A percentile compares a stretch with the other conserved stretches of the same genome.
Conservation (phyloP, 2,113 vertebrate species). For the Aspiorhynchus laticeps region DNA sequence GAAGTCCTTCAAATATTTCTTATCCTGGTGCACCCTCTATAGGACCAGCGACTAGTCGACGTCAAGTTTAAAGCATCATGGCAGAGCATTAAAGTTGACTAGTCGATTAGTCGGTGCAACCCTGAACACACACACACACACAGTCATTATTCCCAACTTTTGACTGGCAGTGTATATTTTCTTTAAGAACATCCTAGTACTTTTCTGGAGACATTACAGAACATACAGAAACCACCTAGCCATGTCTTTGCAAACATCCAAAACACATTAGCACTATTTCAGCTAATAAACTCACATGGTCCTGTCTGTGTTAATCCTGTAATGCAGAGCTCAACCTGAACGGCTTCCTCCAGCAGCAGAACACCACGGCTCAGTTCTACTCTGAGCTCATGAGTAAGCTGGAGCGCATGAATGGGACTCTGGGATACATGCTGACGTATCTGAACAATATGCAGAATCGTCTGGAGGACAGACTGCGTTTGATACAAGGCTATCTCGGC, state of each 20-base stretch:
- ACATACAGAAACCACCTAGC: not conserved
- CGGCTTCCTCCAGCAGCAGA: constrained; percentile 78
- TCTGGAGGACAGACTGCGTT: constrained; percentile 74
- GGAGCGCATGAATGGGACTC: constrained; percentile 76
- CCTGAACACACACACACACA: too few species aligned
- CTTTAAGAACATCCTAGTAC: not conserved
- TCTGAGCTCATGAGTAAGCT: constrained; percentile 77
- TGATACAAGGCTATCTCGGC: constrained; percentile 72
- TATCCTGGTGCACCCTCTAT: too few species aligned
- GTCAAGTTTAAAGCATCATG: too few species aligned
- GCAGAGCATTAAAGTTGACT: too few species aligned
- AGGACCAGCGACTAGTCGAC: too few species aligned
- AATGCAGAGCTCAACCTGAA: constrained; percentile 73
- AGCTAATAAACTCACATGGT: not conserved
- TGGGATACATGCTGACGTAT: constrained; percentile 71
- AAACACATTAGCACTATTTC: not conserved
- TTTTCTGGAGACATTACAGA: not conserved
- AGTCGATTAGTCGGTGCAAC: too few species aligned
- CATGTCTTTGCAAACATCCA: not conserved
- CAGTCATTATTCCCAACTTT: too few species aligned
- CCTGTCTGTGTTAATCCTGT: not conserved
- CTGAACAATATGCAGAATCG: constrained; percentile 69
- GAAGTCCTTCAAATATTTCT: too few species aligned
- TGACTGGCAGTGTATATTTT: not conserved
- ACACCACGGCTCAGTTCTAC: constrained; percentile 73